A percentile compares a stretch with the other conserved stretches of the same genome.
Conservation (phyloP, 1,140 invertebrate genomes). For the Sarcophaga bullata region DNA sequence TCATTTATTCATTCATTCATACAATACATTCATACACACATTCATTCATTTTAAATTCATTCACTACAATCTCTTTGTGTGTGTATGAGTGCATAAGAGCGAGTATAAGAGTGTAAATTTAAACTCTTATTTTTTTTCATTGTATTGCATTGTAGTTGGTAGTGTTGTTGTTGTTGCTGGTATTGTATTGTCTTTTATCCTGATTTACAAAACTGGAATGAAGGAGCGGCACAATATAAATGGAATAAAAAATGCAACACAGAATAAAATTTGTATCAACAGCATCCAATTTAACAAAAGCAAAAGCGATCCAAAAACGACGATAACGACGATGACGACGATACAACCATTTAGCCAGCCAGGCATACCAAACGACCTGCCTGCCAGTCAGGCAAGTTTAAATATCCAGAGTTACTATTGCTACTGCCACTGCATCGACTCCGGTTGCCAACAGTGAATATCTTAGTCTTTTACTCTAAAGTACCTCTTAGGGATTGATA, state of each 20-base stretch:
- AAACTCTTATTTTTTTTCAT: too few relatives aligned
- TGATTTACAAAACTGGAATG: background rate
- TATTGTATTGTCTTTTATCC: background rate
- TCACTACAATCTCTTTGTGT: background rate
- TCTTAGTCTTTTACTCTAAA: background rate
- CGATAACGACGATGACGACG: background rate
- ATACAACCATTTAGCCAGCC: background rate
- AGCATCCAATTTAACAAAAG: too few relatives aligned
- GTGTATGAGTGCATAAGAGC: too few relatives aligned
- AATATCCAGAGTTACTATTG: background rate
- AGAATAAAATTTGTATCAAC: background rate
- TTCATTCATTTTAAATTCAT: constrained; percentile 31
- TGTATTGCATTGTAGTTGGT: too few relatives aligned
- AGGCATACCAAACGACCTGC: background rate
- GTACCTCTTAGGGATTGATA: background rate
- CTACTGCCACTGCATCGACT: too few relatives aligned
- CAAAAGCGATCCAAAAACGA: background rate
- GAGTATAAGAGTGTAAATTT: too few relatives aligned
- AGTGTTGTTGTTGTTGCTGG: too few relatives aligned
- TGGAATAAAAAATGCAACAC: background rate
- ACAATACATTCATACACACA: background rate
- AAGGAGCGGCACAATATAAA: background rate
- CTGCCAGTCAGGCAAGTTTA: background rate
- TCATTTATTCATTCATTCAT: constrained; percentile 3
- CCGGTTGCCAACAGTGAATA: background rate